Evolutionary conservation across 2,888 invertebrate genomes (phyloP).

Genomic region (Eucera pruinosa): DNA sequence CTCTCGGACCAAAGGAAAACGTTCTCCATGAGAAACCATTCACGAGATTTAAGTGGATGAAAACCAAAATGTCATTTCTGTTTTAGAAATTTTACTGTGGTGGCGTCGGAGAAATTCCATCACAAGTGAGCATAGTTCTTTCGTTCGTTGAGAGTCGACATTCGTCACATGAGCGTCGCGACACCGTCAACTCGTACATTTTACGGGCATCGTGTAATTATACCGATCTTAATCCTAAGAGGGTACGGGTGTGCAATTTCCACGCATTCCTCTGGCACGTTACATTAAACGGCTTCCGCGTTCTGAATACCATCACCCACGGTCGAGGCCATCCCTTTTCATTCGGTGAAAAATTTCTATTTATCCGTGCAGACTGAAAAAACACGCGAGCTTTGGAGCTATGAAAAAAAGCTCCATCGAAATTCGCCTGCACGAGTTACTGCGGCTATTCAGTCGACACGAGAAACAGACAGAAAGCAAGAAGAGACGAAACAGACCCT

Average conservation of each 20-base stretch:
- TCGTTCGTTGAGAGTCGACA: too few relatives aligned
- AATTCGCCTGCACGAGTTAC: conserved; percentile 28
- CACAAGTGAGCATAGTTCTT: not conserved
- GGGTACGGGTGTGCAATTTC: conserved; percentile 40
- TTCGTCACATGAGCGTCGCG: not conserved
- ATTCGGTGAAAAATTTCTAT: conserved; percentile 57
- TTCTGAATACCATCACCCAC: conserved; percentile 45
- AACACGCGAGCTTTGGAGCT: conserved; percentile 8
- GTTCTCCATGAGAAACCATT: too few relatives aligned
- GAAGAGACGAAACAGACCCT: conserved; percentile 43
- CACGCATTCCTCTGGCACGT: conserved; percentile 54
- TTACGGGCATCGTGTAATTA: conserved; percentile 39
- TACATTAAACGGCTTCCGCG: conserved; percentile 57
- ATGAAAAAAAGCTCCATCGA: conserved; percentile 17
- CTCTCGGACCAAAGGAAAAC: too few relatives aligned
- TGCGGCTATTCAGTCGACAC: conserved; percentile 47
- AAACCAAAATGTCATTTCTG: too few relatives aligned
- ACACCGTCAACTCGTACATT: not conserved
- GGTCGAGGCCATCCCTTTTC: conserved; percentile 26
- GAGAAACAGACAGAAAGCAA: conserved; percentile 28
- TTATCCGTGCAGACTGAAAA: conserved; percentile 55
- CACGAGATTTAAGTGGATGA: too few relatives aligned
- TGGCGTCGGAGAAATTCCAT: conserved; percentile 7
- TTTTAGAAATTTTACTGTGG: conserved; percentile 17
- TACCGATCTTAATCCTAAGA: conserved; percentile 45